Percentiles rank a stretch among this genome's conserved stretches.
Evolutionary conservation across 2,888 invertebrate genomes (phyloP).

Genomic region (Stramonita haemastoma): DNA sequence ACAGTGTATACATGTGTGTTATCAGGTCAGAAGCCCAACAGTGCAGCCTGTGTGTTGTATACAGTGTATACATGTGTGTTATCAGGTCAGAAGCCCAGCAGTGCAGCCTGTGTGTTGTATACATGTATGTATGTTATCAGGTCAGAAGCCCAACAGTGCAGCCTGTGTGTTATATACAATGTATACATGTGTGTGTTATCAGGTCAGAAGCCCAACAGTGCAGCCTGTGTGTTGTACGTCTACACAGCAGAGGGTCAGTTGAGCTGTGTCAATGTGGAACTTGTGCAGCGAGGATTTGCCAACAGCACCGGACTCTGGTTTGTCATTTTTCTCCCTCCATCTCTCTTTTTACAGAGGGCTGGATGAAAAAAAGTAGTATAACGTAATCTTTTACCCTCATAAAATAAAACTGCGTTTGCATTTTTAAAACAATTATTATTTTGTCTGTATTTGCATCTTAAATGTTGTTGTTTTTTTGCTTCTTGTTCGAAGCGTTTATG

Average conservation of each 20-base stretch:
- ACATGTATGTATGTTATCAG: neutral
- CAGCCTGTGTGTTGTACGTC: slow-evolving; percentile 53
- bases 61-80: neutral
- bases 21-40: too few species aligned
- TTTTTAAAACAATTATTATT: too few species aligned
- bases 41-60: neutral
- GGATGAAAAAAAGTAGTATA: too few species aligned
- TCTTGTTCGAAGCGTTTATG: too few species aligned
- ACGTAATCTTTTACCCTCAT: too few species aligned
- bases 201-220: slow-evolving; percentile 15
- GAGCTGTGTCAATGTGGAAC: slow-evolving; percentile 80
- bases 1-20: too few species aligned
- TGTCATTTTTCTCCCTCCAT: slow-evolving; percentile 65
- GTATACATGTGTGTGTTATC: neutral
- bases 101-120: neutral
- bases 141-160: too few species aligned
- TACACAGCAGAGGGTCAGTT: slow-evolving; percentile 54
- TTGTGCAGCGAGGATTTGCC: slow-evolving; percentile 80
- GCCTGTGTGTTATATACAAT: neutral
- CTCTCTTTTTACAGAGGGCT: slow-evolving; percentile 59
- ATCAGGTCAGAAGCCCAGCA: too few species aligned
- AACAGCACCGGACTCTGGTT: slow-evolving; percentile 80
- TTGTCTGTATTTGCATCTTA: too few species aligned
- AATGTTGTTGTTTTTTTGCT: too few species aligned
- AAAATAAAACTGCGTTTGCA: too few species aligned